phyloP scores from a whole-genome alignment of 2,113 vertebrate species.

The Arothron firmamentum region DNA sequence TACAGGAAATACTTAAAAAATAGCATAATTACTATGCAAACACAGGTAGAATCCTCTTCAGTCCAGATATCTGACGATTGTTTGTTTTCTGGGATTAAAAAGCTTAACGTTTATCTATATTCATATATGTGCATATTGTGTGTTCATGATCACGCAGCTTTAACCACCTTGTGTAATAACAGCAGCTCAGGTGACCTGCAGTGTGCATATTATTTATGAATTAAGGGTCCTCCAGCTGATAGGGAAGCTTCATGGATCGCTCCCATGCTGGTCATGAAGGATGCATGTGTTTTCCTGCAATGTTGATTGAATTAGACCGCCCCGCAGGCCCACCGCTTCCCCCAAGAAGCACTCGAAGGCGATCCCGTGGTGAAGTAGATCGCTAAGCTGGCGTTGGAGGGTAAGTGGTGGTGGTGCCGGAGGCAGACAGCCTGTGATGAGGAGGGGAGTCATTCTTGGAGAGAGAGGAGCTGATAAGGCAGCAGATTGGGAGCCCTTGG shows the following conservation, averaged over 20 bases:
- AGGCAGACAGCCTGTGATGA: slow-evolving; percentile 60
- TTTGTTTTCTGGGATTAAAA: slow-evolving; percentile 28
- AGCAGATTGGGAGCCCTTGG: slow-evolving; percentile 69
- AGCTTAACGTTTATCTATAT: not conserved
- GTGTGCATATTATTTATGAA: slow-evolving; percentile 23
- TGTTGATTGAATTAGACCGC: slow-evolving; percentile 66
- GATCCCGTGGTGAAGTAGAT: slow-evolving; percentile 64
- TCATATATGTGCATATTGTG: not conserved
- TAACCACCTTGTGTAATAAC: slow-evolving; percentile 13
- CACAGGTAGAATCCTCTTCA: slow-evolving; percentile 2
- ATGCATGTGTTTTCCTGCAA: slow-evolving; percentile 37
- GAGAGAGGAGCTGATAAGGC: slow-evolving; percentile 54
- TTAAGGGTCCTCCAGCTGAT: slow-evolving; percentile 25
- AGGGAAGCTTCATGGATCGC: slow-evolving; percentile 14
- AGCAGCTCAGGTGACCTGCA: slow-evolving; percentile 2
- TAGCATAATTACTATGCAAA: slow-evolving; percentile 20
- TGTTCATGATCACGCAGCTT: slow-evolving; percentile 1
- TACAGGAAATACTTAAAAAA: not conserved
- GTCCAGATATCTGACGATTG: slow-evolving; percentile 8
- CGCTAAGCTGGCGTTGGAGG: slow-evolving; percentile 63
- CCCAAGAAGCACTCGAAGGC: slow-evolving; percentile 50
- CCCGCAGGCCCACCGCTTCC: slow-evolving; percentile 47
- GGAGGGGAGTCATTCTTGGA: slow-evolving; percentile 19
- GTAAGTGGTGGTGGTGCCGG: slow-evolving; percentile 49
- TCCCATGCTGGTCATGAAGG: slow-evolving; percentile 50